phyloP scores from a whole-genome alignment of 2,113 vertebrate genomes.

The Alces alces region DNA sequence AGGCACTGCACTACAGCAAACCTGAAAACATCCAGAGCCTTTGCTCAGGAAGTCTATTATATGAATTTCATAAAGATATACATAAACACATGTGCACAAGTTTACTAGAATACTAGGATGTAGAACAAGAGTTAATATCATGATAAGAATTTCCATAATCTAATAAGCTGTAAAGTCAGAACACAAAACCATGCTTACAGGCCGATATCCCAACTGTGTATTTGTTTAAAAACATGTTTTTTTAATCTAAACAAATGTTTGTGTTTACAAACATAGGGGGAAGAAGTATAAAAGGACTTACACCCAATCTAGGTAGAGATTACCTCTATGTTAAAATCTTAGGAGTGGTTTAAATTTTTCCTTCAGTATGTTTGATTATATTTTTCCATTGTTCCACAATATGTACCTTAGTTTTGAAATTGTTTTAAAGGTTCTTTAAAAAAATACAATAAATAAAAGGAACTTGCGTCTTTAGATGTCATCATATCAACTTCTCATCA shows the following conservation, averaged over 20 bases:
- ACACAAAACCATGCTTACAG: not conserved
- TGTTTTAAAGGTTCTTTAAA: not conserved
- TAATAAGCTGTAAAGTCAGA: not conserved
- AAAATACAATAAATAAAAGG: not conserved
- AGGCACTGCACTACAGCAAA: not conserved
- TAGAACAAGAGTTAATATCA: not conserved
- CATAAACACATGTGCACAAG: not conserved
- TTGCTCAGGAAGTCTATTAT: not conserved
- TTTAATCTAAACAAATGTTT: not conserved
- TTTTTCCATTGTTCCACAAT: not conserved
- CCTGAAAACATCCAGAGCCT: not conserved
- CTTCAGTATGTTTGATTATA: not conserved
- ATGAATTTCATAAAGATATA: not conserved
- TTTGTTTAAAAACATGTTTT: not conserved
- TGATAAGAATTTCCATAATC: not conserved
- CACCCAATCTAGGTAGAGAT: not conserved
- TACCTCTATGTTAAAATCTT: not conserved
- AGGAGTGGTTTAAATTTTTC: not conserved
- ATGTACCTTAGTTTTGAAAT: not conserved
- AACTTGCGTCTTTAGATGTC: not conserved
- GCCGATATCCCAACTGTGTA: not conserved
- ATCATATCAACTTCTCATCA: conserved; percentile 31
- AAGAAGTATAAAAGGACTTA: not conserved
- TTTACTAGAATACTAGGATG: not conserved
- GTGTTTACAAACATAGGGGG: not conserved